Conservation (phyloP, 2,888 invertebrate genomes). For the Drosophila limbata region DNA sequence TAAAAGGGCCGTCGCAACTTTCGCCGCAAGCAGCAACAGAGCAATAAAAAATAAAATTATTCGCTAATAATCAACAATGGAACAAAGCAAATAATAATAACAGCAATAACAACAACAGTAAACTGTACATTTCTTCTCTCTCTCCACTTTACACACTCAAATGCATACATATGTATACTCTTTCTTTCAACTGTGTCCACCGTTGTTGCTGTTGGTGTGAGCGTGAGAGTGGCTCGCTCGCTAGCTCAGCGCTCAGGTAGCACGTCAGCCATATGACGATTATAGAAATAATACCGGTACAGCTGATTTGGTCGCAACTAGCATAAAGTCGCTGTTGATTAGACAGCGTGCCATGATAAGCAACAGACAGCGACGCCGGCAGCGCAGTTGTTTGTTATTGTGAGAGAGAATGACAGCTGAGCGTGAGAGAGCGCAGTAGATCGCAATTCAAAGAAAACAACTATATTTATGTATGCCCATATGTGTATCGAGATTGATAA, state of each 20-base stretch:
- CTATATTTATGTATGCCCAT: not conserved
- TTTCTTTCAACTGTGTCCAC: slow-evolving; percentile 14
- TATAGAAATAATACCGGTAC: slow-evolving; percentile 74
- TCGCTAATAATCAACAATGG: slow-evolving; percentile 14
- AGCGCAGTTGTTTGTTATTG: slow-evolving; percentile 23
- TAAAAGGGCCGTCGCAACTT: slow-evolving; percentile 56
- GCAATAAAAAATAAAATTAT: slow-evolving; percentile 10
- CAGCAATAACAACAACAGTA: slow-evolving; percentile 25
- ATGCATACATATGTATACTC: slow-evolving; percentile 14
- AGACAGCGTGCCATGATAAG: slow-evolving; percentile 48
- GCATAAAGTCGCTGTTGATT: slow-evolving; percentile 51
- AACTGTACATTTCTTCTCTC: slow-evolving; percentile 64
- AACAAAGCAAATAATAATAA: slow-evolving; percentile 31
- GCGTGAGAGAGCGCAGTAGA: slow-evolving; percentile 29
- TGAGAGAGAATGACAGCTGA: slow-evolving; percentile 8
- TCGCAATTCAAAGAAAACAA: slow-evolving; percentile 24
- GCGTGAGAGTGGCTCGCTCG: slow-evolving; percentile 21
- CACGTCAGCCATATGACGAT: slow-evolving; percentile 70
- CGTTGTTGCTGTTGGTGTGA: slow-evolving; percentile 8
- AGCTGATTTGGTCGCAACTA: slow-evolving; percentile 78
- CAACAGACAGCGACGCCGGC: slow-evolving; percentile 29
- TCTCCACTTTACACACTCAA: slow-evolving; percentile 14
- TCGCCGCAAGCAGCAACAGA: slow-evolving; percentile 42
- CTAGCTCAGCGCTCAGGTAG: slow-evolving; percentile 46
- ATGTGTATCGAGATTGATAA: too few relatives aligned